Evolutionary conservation across 2,888 invertebrate species (phyloP).

Genomic region (Corbicula japonica): DNA sequence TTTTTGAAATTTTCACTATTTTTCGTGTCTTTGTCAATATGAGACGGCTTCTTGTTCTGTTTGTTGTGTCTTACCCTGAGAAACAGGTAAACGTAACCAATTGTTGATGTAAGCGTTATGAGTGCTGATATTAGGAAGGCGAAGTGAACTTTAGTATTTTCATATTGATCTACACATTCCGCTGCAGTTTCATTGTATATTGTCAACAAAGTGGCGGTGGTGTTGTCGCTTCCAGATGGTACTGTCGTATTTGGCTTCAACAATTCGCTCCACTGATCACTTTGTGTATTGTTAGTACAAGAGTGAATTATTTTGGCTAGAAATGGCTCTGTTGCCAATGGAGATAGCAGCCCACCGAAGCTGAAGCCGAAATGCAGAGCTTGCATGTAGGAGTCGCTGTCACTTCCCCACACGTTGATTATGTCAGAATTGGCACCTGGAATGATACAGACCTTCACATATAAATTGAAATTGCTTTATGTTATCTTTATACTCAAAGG

Average conservation of each 20-base stretch:
- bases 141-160: slow-evolving; percentile 33
- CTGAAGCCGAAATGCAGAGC: slow-evolving; percentile 45
- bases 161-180: slow-evolving; percentile 34
- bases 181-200: too few species aligned
- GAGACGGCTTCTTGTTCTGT: background rate
- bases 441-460: too few species aligned
- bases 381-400: slow-evolving; percentile 46
- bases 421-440: slow-evolving; percentile 56
- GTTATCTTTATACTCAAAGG: too few species aligned
- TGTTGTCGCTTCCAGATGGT: too few species aligned
- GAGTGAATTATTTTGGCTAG: slow-evolving; percentile 34
- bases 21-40: background rate
- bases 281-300: background rate
- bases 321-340: slow-evolving; percentile 46
- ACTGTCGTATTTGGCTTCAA: too few species aligned
- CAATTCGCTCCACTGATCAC: too few species aligned
- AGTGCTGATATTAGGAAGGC: slow-evolving; percentile 37
- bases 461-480: too few species aligned
- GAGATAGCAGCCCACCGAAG: slow-evolving; percentile 40
- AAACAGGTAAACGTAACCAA: slow-evolving; percentile 33
- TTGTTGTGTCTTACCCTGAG: slow-evolving; percentile 8
- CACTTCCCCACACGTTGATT: slow-evolving; percentile 44
- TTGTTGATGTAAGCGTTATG: slow-evolving; percentile 29
- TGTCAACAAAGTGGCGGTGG: slow-evolving; percentile 82
- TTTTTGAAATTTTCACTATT: background rate